Evolutionary conservation across 1,140 invertebrate species (phyloP).

Genomic region (Heliothis subflexa): DNA sequence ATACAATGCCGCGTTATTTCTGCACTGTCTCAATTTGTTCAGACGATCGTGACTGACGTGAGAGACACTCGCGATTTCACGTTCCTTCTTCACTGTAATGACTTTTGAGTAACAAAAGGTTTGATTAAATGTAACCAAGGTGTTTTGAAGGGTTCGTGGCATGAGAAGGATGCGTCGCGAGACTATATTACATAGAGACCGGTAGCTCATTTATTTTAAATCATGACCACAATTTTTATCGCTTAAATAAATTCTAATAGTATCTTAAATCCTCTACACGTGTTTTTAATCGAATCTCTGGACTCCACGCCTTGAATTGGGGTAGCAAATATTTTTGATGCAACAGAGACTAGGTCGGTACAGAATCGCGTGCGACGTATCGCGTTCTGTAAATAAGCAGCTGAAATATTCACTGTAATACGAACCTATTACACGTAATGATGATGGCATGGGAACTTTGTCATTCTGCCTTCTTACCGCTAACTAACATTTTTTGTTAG

Average conservation of each 20-base stretch:
- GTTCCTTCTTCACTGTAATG: slow-evolving; percentile 71
- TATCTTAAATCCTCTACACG: no score
- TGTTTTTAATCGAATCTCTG: no score
- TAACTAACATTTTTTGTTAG: slow-evolving; percentile 35
- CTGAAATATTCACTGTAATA: slow-evolving; percentile 79
- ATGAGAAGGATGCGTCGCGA: neutral
- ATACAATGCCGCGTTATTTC: slow-evolving; percentile 82
- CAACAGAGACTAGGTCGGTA: slow-evolving; percentile 18
- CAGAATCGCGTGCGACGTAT: slow-evolving; percentile 68
- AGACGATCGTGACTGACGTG: slow-evolving; percentile 70
- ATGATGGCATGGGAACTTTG: slow-evolving; percentile 79
- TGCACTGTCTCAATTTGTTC: slow-evolving; percentile 83
- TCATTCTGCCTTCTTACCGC: slow-evolving; percentile 60
- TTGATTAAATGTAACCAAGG: slow-evolving; percentile 30
- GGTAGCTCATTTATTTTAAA: no score
- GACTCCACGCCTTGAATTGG: no score
- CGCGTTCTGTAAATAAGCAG: slow-evolving; percentile 75
- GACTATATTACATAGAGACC: no score
- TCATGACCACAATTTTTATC: no score
- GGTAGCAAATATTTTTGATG: slow-evolving; percentile 34
- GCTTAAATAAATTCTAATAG: no score
- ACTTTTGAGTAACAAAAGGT: slow-evolving; percentile 58
- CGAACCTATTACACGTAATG: slow-evolving; percentile 78
- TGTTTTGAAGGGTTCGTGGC: neutral
- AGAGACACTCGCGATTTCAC: slow-evolving; percentile 71